A percentile compares a stretch with the other conserved stretches of the same genome.
phyloP scores from a whole-genome alignment of 2,888 invertebrate genomes.

The Ochropleura plecta region DNA sequence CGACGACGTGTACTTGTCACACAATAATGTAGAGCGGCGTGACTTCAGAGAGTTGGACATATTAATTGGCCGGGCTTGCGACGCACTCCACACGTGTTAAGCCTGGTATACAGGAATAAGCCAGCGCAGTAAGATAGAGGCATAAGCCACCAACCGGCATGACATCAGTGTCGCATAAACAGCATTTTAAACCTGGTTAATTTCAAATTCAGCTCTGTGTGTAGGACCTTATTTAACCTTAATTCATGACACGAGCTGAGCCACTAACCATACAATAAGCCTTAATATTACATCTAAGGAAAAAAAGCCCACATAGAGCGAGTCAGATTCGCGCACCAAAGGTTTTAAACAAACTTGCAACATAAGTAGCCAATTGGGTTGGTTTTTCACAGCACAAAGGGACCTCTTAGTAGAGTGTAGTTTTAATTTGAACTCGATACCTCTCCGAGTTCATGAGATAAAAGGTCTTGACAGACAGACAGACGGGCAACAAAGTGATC shows the following conservation, averaged over 20 bases:
- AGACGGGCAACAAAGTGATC: too few species aligned
- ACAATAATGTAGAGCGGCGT: constrained; percentile 35
- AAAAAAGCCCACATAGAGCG: not conserved
- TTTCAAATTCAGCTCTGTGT: not conserved
- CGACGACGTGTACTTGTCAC: constrained; percentile 32
- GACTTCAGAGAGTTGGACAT: constrained; percentile 42
- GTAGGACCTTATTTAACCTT: not conserved
- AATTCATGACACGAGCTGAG: not conserved
- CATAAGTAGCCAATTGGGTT: too few species aligned
- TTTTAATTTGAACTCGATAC: too few species aligned
- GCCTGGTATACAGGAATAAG: constrained; percentile 21
- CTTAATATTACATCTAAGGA: not conserved
- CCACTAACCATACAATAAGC: too few species aligned
- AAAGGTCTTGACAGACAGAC: too few species aligned
- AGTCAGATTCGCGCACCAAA: too few species aligned
- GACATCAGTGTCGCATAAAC: constrained; percentile 30
- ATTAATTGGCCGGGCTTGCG: constrained; percentile 52
- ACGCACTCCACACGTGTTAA: constrained; percentile 35
- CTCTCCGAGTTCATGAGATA: too few species aligned
- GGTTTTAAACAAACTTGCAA: too few species aligned
- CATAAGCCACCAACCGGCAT: constrained; percentile 17
- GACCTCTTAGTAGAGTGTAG: too few species aligned
- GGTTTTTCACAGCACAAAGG: too few species aligned
- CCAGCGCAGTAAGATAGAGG: constrained; percentile 32
- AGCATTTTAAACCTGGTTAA: constrained; percentile 33